A percentile compares a stretch with the other conserved stretches of the same genome.
phyloP scores from a whole-genome alignment of 2,888 invertebrate genomes.

The Blera fallax region DNA sequence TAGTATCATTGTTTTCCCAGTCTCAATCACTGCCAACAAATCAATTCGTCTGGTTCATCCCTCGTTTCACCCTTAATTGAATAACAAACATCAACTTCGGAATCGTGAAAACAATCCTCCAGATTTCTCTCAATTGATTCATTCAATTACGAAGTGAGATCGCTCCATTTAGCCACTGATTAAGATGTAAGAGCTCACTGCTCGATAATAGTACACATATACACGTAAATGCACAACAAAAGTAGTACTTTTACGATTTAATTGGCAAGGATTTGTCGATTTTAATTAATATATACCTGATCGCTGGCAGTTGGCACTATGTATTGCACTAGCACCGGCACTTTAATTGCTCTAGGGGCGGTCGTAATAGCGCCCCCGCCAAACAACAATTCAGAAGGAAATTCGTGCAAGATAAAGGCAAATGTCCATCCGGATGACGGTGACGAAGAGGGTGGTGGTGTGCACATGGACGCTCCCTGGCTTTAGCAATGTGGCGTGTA shows the following conservation, averaged over 20 bases:
- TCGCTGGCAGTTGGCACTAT: slow-evolving; percentile 49
- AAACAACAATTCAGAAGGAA: slow-evolving; percentile 52
- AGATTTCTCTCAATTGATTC: slow-evolving; percentile 34
- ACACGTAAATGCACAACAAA: background rate
- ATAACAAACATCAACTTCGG: slow-evolving; percentile 1
- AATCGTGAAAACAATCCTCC: slow-evolving; percentile 10
- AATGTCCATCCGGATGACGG: slow-evolving; percentile 57
- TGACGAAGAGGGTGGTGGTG: background rate
- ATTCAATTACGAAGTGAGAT: slow-evolving; percentile 52
- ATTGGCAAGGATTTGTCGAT: slow-evolving; percentile 71
- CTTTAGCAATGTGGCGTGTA: slow-evolving; percentile 68
- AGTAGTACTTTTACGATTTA: slow-evolving; percentile 38
- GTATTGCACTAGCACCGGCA: slow-evolving; percentile 16
- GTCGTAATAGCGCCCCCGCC: slow-evolving; percentile 27
- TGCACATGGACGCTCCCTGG: slow-evolving; percentile 48
- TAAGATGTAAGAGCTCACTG: slow-evolving; percentile 38
- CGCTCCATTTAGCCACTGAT: slow-evolving; percentile 59
- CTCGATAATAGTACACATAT: background rate
- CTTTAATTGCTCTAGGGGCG: slow-evolving; percentile 39
- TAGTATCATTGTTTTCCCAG: background rate
- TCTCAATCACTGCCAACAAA: slow-evolving; percentile 1
- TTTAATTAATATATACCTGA: slow-evolving; percentile 69
- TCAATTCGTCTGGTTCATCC: slow-evolving; percentile 21
- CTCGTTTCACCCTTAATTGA: slow-evolving; percentile 31
- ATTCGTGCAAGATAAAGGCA: slow-evolving; percentile 70